Percentiles rank a stretch among this genome's conserved stretches.
These are phyloP conservation scores for Ophion obscuratus DNA, from an alignment of 2,888 invertebrate genomes.

Conservation along the genomic window DNA sequence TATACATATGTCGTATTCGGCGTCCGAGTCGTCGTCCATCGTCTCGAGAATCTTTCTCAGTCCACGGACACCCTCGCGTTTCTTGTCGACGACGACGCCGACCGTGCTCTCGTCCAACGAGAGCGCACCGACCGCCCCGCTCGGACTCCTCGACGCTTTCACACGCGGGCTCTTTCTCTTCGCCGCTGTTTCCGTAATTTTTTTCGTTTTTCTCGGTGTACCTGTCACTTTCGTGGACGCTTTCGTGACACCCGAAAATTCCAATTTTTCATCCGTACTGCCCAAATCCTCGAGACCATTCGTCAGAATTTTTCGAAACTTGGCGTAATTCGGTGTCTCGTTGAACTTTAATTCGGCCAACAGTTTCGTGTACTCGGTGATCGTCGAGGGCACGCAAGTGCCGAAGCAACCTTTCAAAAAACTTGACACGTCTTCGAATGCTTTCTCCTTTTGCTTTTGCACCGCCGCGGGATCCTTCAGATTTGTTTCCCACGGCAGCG, in stretches of 20 bases:
- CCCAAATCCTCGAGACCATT: conserved; percentile 88
- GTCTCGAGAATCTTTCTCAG: conserved; percentile 73
- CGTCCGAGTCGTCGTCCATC: conserved; percentile 77
- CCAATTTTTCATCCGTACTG: conserved; percentile 86
- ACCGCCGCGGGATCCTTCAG: conserved; percentile 87
- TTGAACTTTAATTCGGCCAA: conserved; percentile 89
- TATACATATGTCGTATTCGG: conserved; percentile 79
- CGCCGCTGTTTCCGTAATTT: conserved; percentile 37
- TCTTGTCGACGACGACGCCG: conserved; percentile 77
- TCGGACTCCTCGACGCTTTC: conserved; percentile 49
- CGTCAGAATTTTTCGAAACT: conserved; percentile 88
- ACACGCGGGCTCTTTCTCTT: conserved; percentile 64
- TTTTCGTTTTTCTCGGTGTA: conserved; percentile 54
- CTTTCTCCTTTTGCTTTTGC: conserved; percentile 89
- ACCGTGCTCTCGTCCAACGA: conserved; percentile 76
- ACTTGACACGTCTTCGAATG: conserved; percentile 86
- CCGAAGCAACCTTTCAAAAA: conserved; percentile 84
- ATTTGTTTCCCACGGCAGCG: conserved; percentile 93
- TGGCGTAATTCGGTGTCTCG: conserved; percentile 90
- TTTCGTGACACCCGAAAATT: conserved; percentile 82
- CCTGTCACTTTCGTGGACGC: conserved; percentile 34
- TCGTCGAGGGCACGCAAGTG: conserved; percentile 80
- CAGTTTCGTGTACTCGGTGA: conserved; percentile 87
- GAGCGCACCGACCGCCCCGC: conserved; percentile 14
- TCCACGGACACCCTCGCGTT: conserved; percentile 74